Conservation (phyloP, 1,140 invertebrate genomes). For the Andrena cerasifolii region DNA sequence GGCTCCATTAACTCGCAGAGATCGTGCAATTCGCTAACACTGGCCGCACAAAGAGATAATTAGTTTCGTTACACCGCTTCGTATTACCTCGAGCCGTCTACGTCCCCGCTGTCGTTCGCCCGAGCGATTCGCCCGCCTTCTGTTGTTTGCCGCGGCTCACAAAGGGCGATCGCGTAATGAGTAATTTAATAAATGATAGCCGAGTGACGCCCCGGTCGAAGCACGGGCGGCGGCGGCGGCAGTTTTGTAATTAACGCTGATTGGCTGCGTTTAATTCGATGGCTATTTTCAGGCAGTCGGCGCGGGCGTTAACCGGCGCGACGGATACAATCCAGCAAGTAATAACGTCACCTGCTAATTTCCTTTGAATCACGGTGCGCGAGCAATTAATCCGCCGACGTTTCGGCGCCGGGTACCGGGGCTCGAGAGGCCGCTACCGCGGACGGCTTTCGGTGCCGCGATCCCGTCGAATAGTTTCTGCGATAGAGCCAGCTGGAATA, state of each 20-base stretch:
- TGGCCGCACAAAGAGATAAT: constrained; percentile 3
- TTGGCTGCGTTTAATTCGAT: background rate
- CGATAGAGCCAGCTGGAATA: background rate
- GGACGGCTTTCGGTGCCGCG: background rate
- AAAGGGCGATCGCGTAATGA: background rate
- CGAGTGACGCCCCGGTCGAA: background rate
- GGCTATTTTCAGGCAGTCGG: background rate
- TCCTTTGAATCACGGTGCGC: background rate
- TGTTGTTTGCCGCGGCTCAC: background rate
- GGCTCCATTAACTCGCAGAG: background rate
- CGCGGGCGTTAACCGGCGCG: background rate
- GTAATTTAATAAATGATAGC: constrained; percentile 28
- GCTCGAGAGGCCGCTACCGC: background rate
- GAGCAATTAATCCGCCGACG: constrained; percentile 1
- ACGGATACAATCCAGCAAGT: background rate
- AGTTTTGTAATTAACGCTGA: constrained; percentile 24
- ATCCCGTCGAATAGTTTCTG: background rate
- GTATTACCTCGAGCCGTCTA: background rate
- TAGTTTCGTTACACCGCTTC: constrained; percentile 5
- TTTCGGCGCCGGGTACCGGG: background rate
- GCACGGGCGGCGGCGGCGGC: background rate
- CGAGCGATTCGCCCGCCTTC: background rate
- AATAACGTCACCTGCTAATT: constrained; percentile 17
- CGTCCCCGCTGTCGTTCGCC: background rate
- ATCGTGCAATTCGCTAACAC: constrained; percentile 14